Evolutionary conservation across 2,888 invertebrate species (phyloP).

Genomic region (Troides aeacus): DNA sequence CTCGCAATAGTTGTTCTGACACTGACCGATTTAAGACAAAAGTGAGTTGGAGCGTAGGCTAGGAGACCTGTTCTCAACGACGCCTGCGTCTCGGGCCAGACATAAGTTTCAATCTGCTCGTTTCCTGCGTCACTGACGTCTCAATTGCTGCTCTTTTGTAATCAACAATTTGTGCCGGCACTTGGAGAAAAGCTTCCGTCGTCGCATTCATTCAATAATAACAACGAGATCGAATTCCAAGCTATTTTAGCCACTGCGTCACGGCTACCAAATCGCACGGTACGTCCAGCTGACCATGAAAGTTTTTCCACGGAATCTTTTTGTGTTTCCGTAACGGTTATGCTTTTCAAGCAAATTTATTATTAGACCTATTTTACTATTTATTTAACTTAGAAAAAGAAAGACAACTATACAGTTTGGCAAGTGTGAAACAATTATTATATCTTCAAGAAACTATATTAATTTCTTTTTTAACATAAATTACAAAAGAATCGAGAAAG

Average conservation of each 20-base stretch:
- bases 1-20: conserved; percentile 18
- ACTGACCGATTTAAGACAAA: conserved; percentile 26
- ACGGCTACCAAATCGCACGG: conserved; percentile 46
- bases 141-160: conserved; percentile 79
- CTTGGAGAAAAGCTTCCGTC: conserved; percentile 60
- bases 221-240: conserved; percentile 66
- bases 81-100: conserved; percentile 42
- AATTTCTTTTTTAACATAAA: background rate
- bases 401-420: background rate
- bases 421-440: background rate
- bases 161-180: conserved; percentile 74
- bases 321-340: conserved; percentile 1
- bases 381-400: background rate
- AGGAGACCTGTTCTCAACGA: conserved; percentile 21
- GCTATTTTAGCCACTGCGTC: conserved; percentile 61
- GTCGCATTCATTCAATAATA: conserved; percentile 65
- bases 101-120: conserved; percentile 73
- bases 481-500: background rate
- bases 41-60: conserved; percentile 22
- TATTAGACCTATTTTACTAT: background rate
- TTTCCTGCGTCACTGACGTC: conserved; percentile 72
- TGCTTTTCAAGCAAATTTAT: background rate
- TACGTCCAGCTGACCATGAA: conserved; percentile 19
- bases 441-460: background rate
- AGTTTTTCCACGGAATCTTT: conserved; percentile 11